phyloP scores from a whole-genome alignment of 1,140 invertebrate genomes.

The Drosophila parabipectinata region DNA sequence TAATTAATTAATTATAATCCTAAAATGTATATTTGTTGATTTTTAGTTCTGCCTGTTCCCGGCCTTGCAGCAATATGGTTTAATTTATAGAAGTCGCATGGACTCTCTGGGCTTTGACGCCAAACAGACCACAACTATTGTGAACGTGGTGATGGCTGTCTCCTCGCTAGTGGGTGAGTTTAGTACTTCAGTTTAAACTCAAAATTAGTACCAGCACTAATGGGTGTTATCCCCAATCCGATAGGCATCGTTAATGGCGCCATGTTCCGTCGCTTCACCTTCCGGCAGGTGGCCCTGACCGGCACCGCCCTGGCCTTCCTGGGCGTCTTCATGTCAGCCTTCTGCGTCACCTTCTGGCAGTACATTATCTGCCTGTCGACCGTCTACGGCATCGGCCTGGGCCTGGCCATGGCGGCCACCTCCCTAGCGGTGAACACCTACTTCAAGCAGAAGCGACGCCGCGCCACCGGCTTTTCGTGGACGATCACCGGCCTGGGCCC shows the following conservation, averaged over 20 bases:
- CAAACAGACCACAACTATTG: slow-evolving; percentile 87
- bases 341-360: slow-evolving; percentile 66
- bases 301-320: slow-evolving; percentile 55
- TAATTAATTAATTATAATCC: too few relatives aligned
- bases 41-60: slow-evolving; percentile 86
- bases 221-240: neutral
- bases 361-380: slow-evolving; percentile 63
- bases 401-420: slow-evolving; percentile 86
- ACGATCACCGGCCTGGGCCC: slow-evolving; percentile 86
- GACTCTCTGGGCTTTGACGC: slow-evolving; percentile 85
- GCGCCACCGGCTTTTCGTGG: slow-evolving; percentile 87
- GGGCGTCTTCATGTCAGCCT: slow-evolving; percentile 65
- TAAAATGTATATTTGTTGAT: too few relatives aligned
- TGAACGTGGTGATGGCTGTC: slow-evolving; percentile 87
- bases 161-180: slow-evolving; percentile 86
- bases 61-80: slow-evolving; percentile 87
- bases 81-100: slow-evolving; percentile 87
- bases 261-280: slow-evolving; percentile 74
- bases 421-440: slow-evolving; percentile 87
- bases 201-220: neutral
- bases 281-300: slow-evolving; percentile 70
- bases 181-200: neutral
- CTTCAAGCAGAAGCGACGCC: slow-evolving; percentile 85
- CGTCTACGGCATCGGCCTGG: slow-evolving; percentile 85
- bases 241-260: slow-evolving; percentile 75